phyloP scores from a whole-genome alignment of 53 echinoderm and acorn worm species.

The Stichopus horrens region DNA sequence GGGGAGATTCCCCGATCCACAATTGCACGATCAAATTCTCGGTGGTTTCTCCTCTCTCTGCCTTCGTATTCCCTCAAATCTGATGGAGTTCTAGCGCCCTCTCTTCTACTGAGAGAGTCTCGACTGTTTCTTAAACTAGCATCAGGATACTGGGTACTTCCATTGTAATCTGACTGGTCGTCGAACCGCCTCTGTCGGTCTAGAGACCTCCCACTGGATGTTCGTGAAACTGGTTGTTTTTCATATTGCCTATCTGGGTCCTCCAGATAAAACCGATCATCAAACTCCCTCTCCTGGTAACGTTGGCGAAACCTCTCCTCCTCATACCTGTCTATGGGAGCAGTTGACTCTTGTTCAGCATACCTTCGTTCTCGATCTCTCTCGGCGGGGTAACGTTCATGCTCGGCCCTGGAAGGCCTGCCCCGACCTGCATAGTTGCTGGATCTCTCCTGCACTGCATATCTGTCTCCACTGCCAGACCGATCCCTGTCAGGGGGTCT shows the following conservation, averaged over 20 bases:
- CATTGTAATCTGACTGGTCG: constrained; percentile 54
- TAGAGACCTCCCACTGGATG: constrained; percentile 82
- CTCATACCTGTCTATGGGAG: constrained; percentile 59
- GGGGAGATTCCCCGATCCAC: constrained; percentile 54
- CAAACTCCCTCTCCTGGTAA: constrained; percentile 53
- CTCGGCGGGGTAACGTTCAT: constrained; percentile 67
- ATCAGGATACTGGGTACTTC: constrained; percentile 38
- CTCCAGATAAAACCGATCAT: constrained; percentile 58
- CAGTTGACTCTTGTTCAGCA: constrained; percentile 62
- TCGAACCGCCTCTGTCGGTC: constrained; percentile 93
- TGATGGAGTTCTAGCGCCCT: constrained; percentile 53
- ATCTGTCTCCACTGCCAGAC: constrained; percentile 65
- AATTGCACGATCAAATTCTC: constrained; percentile 49
- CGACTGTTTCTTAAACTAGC: constrained; percentile 60
- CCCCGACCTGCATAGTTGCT: constrained; percentile 75
- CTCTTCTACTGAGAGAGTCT: constrained; percentile 55
- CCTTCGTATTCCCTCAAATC: constrained; percentile 53
- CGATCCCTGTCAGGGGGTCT: constrained; percentile 59
- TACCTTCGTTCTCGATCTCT: constrained; percentile 66
- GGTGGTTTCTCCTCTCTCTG: constrained; percentile 56
- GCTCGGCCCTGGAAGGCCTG: constrained; percentile 59
- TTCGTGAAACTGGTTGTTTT: constrained; percentile 85
- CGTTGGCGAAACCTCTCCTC: constrained; percentile 51
- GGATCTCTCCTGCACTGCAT: constrained; percentile 52
- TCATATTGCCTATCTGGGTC: constrained; percentile 72